A percentile compares a stretch with the other conserved stretches of the same genome.
Evolutionary conservation across 2,113 vertebrate genomes (phyloP).

Genomic region (Sphaerodactylus townsendi): DNA sequence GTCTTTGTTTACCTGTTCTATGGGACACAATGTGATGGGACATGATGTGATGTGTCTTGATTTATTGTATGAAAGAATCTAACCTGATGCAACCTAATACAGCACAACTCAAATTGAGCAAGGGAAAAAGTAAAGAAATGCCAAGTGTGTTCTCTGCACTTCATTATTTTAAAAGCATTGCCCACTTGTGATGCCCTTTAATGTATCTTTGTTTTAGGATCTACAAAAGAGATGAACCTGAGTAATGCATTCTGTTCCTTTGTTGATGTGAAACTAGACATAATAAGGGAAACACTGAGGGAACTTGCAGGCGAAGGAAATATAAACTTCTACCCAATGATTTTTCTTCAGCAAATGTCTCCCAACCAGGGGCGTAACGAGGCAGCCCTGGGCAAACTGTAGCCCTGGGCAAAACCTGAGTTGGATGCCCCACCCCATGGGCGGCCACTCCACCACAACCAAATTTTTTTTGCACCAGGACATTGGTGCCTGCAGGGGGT

Average conservation of each 20-base stretch:
- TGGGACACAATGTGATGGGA: constrained; percentile 16
- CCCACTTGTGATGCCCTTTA: neutral
- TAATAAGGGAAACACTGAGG: neutral
- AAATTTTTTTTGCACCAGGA: too few relatives aligned
- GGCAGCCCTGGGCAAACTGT: too few relatives aligned
- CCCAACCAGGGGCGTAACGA: too few relatives aligned
- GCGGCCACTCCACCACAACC: too few relatives aligned
- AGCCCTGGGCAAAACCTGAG: too few relatives aligned
- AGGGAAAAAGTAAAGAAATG: constrained; percentile 10
- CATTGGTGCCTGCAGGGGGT: too few relatives aligned
- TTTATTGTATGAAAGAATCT: constrained; percentile 33
- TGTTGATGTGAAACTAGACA: neutral
- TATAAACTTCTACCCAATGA: too few relatives aligned
- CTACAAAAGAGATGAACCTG: neutral
- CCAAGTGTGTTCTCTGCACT: constrained; percentile 10
- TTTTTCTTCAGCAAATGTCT: neutral
- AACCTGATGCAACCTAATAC: neutral
- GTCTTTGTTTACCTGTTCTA: neutral
- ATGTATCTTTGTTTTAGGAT: constrained; percentile 1
- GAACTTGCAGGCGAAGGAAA: neutral
- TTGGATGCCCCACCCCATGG: too few relatives aligned
- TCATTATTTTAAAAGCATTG: neutral
- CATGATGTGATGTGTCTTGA: neutral
- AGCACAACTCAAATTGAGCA: neutral
- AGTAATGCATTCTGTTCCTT: neutral